These are phyloP conservation scores for Trichogramma pretiosum DNA, from an alignment of 1,140 invertebrate genomes.

Conservation along the genomic window DNA sequence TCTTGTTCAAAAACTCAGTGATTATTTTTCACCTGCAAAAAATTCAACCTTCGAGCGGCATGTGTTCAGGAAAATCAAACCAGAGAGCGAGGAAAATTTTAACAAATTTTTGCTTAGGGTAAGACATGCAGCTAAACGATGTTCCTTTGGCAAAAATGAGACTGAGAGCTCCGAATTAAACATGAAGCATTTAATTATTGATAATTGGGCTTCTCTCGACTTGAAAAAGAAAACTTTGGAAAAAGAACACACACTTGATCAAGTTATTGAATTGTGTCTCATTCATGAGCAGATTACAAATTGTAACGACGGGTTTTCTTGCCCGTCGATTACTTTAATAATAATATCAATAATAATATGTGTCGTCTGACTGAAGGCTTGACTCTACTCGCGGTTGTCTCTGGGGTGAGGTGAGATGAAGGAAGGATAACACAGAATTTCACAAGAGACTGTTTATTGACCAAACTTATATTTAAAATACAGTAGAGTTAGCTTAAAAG, in stretches of 20 bases:
- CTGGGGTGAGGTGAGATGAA: no score
- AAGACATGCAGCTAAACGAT: not conserved
- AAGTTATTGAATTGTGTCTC: conserved; percentile 4
- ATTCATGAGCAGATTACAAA: conserved; percentile 2
- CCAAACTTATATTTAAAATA: no score
- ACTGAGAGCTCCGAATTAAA: not conserved
- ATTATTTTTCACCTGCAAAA: not conserved
- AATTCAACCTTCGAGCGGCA: not conserved
- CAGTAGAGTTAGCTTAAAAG: no score
- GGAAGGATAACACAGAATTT: no score
- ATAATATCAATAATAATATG: no score
- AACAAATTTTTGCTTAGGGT: not conserved
- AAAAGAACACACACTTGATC: conserved; percentile 17
- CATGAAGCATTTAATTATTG: conserved; percentile 17
- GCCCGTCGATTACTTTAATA: no score
- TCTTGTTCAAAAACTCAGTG: not conserved
- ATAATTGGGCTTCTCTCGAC: conserved; percentile 18
- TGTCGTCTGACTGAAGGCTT: no score
- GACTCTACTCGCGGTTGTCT: no score
- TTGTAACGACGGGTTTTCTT: no score
- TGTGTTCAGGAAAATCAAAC: not conserved
- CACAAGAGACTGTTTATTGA: no score
- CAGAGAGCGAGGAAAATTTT: not conserved
- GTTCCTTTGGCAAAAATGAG: conserved; percentile 6
- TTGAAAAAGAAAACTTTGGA: conserved; percentile 21